phyloP scores from a whole-genome alignment of 2,797 vertebrate genomes.

The Ibycter americanus region DNA sequence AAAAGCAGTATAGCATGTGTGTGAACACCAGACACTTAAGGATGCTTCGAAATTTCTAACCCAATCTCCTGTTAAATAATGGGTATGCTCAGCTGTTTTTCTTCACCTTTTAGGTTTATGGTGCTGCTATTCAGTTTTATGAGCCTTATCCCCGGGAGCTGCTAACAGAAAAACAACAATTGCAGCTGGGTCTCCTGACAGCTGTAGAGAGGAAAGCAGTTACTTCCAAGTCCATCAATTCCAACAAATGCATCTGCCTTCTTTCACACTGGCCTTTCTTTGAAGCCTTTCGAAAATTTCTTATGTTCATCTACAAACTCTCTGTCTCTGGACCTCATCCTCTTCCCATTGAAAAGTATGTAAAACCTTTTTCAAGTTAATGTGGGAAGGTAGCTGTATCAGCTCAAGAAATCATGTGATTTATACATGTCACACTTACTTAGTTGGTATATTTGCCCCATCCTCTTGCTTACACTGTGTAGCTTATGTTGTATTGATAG shows the following conservation, averaged over 20 bases:
- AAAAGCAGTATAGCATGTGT: not conserved
- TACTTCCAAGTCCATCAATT: slow-evolving; percentile 88
- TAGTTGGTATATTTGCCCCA: not conserved
- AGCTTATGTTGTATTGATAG: not conserved
- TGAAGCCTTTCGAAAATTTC: slow-evolving; percentile 93
- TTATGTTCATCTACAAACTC: slow-evolving; percentile 97
- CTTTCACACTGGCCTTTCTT: slow-evolving; percentile 98
- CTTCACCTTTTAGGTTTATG: slow-evolving; percentile 87
- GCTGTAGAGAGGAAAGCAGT: slow-evolving; percentile 90
- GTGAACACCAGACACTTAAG: not conserved
- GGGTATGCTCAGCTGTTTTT: not conserved
- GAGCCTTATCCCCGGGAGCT: slow-evolving; percentile 87
- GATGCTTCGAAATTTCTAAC: not conserved
- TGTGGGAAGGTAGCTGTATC: not conserved
- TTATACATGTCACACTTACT: not conserved
- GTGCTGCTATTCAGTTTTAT: slow-evolving; percentile 97
- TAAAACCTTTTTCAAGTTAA: not conserved
- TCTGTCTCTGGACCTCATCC: slow-evolving; percentile 93
- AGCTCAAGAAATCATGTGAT: not conserved
- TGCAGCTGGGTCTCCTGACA: slow-evolving; percentile 91
- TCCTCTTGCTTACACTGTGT: not conserved
- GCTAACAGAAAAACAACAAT: slow-evolving; percentile 91
- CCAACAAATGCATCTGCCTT: slow-evolving; percentile 98
- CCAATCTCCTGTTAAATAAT: not conserved
- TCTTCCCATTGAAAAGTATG: slow-evolving; percentile 98